Evolutionary conservation across 2,797 vertebrate species (phyloP).

Genomic region (Hippocampus kuda): DNA sequence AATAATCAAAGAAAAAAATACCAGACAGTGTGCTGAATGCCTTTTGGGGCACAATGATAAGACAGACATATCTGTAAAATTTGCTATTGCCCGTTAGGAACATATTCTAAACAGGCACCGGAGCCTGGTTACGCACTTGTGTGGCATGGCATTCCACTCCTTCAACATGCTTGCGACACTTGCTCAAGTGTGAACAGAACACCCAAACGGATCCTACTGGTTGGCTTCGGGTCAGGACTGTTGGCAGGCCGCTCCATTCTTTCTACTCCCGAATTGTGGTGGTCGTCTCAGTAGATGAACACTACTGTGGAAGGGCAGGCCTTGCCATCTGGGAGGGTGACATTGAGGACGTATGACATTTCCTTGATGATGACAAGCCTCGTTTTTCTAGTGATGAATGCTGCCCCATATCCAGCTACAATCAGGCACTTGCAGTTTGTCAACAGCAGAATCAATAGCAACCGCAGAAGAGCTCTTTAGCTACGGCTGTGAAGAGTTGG

Average conservation of each 20-base stretch:
- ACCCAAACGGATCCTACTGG: not conserved
- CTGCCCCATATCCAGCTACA: not conserved
- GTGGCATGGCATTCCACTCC: not conserved
- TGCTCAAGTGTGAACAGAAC: not conserved
- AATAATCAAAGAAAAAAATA: not conserved
- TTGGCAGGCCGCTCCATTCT: not conserved
- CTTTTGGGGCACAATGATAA: not conserved
- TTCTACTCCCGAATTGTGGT: not conserved
- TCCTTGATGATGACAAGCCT: conserved; percentile 2
- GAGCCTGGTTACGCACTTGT: not conserved
- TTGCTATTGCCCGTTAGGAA: not conserved
- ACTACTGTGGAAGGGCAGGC: not conserved
- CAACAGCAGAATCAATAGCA: not conserved
- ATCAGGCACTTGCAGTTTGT: not conserved
- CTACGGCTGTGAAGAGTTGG: not conserved
- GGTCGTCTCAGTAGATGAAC: not conserved
- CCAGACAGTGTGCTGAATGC: not conserved
- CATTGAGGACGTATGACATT: not conserved
- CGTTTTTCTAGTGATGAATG: not conserved
- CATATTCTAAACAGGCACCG: not conserved
- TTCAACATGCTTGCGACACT: not conserved
- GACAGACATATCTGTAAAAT: no score
- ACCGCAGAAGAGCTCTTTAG: not conserved
- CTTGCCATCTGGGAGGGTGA: not conserved
- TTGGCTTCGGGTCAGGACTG: not conserved